Evolutionary conservation across 2,888 invertebrate genomes (phyloP), one percentile per base, ranked within the genome.

Genomic region (Archaeoteleia sp.): DNA sequence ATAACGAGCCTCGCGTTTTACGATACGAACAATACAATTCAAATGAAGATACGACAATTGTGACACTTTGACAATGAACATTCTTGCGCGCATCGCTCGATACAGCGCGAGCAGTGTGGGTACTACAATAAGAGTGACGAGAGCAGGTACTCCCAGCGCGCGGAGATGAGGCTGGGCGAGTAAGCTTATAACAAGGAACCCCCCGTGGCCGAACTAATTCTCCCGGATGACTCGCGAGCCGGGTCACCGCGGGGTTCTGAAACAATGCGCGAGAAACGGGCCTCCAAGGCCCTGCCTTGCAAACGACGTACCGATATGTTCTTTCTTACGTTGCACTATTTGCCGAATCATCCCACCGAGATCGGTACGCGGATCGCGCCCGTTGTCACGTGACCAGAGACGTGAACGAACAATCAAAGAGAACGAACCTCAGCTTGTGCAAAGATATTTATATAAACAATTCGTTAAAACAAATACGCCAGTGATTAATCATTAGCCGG

Each of bases 121-220:
- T n/a, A n/a, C n/a, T n/a, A n/a, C n/a, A n/a, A 20, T 20, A 30
- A 46, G 53, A 55, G 45, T 49, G 61, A 51, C 45, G 40, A 40
- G 37, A 55, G 54, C 46, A 40, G 46, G 65, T 58, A 55, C 51
- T 48, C 45, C 30, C 58, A 37, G 37, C 43, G 49, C 37, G 45
- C 57, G 48, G 57, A 53, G 70, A 71, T 58, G 68, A 76, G 74
- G 74, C 72, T 12, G 9, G 51, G 63, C 61, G 74, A 74, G 76
- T 76, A 73, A 63, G 73, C 73, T 71, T 78, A 80, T 82, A 82
- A 82, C 82, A 82, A 83, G 83, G 80, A 79, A 82, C 83, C 84
- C 82, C 82, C 84, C 79, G 83, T 77, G 80, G 83, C 77, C 81
- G 81, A 84, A 80, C 82, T 83, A 84, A 84, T 84, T 84, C 82